These are phyloP conservation scores for Pionites leucogaster DNA, from an alignment of 2,113 vertebrate species.

Conservation along the genomic window DNA sequence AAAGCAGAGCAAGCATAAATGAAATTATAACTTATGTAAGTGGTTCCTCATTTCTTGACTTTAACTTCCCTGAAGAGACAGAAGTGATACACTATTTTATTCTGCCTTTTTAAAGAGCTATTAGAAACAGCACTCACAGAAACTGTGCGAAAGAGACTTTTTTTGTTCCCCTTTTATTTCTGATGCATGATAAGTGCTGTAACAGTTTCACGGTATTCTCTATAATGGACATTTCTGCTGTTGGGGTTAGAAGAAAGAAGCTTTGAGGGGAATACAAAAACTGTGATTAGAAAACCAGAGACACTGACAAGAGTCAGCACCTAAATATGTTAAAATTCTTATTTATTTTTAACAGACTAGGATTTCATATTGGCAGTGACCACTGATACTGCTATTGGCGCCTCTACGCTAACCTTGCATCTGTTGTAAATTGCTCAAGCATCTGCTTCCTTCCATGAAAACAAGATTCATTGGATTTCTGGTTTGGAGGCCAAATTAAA, in stretches of 20 bases:
- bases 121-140: not conserved
- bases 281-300: conserved; percentile 21
- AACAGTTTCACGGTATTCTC: not conserved
- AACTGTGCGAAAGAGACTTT: not conserved
- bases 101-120: not conserved
- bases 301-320: not conserved
- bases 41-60: conserved; percentile 39
- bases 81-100: not conserved
- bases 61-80: conserved; percentile 33
- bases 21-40: conserved; percentile 35
- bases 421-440: conserved; percentile 23
- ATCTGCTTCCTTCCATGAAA: conserved; percentile 19
- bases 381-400: not conserved
- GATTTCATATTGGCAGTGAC: not conserved
- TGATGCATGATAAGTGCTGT: not conserved
- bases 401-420: not conserved
- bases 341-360: not conserved
- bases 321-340: not conserved
- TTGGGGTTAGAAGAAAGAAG: not conserved
- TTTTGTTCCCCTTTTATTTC: not conserved
- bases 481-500: conserved; percentile 19
- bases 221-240: not conserved
- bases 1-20: conserved; percentile 60
- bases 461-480: not conserved
- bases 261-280: not conserved